Conservation (phyloP, 2,888 invertebrate genomes). For the Conomelus anceps region DNA sequence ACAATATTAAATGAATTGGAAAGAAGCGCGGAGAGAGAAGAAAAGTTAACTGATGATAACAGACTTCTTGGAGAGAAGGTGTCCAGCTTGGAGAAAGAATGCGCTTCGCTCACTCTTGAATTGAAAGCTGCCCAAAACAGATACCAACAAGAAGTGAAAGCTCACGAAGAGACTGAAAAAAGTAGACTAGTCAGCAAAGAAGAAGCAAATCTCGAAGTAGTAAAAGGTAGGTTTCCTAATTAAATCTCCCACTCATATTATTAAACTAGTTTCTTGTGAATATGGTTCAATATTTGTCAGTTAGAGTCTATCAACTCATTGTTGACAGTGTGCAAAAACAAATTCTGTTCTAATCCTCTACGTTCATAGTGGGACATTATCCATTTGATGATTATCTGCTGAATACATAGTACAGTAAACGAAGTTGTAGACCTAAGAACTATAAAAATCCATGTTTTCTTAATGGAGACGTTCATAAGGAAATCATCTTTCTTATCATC, state of each 20-base stretch:
- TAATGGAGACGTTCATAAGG: no score
- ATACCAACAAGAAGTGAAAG: conserved; percentile 78
- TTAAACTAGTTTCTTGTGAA: no score
- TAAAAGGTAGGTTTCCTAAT: conserved; percentile 64
- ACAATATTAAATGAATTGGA: conserved; percentile 57
- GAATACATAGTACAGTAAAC: no score
- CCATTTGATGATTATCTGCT: no score
- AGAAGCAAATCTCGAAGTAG: conserved; percentile 87
- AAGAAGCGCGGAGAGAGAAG: conserved; percentile 56
- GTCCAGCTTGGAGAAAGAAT: conserved; percentile 79
- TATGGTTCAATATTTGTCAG: no score
- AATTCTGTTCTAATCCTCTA: no score
- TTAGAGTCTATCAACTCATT: no score
- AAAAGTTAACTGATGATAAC: conserved; percentile 64
- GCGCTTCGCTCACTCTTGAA: conserved; percentile 76
- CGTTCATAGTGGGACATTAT: no score
- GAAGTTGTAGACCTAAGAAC: no score
- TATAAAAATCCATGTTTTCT: no score
- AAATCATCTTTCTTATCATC: no score
- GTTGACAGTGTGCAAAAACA: no score
- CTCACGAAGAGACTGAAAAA: conserved; percentile 82
- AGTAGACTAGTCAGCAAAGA: conserved; percentile 78
- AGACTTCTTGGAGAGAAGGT: conserved; percentile 72
- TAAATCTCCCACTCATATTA: background rate
- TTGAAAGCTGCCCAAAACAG: conserved; percentile 74